Base-by-base conservation (phyloP, 2,113 vertebrate species). In the Sus scrofa region DNA sequence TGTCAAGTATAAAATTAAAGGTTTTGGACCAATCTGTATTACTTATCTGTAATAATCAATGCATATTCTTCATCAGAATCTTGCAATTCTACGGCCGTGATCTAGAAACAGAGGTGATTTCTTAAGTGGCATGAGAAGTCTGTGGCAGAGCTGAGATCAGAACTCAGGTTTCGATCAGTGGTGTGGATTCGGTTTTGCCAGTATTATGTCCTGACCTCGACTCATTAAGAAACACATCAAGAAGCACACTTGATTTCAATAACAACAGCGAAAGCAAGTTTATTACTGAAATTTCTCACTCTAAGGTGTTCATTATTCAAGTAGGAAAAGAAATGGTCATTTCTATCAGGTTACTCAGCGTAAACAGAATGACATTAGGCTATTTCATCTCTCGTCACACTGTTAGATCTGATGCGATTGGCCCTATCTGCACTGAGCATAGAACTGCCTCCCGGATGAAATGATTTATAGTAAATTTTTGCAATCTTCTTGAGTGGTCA, bases 401-500 rank as follows among this genome's bases (percentile, higher is more conserved):
- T 62, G 5, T 75, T 54, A 54, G 52, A 60, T 65, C 22, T 58
- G 13, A 50, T 4, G 3, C 10, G 67, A 79, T 16, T 63, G 56
- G 37, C 68, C 68, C 82, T 73, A 77, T 63, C 7, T 12, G 0
- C 13, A 34, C 18, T 24, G 39, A 73, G 4, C 37, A 2, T 26
- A 11, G 2, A 14, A 20, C 37, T 27, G 44, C 82, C 65, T 81
- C 37, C n/a, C 30, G 54, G 22, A 75, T 18, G 50, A 58, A 83
- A 14, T 27, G 52, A 50, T 62, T 73, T 65, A 3, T 82, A n/a
- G 37, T 50, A 81, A 16, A 67, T n/a, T 68, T 91, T 32, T 85
- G 77, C 56, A 56, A 24, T 52, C 73, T 84, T 90, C 77, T n/a
- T 74, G 94, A 60, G 86, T 67, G 60, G 39, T 73, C 82, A 70